Percentiles rank a stretch among this genome's conserved stretches.
phyloP scores from a whole-genome alignment of 2,113 vertebrate species.

The Pachyramphus minor region DNA sequence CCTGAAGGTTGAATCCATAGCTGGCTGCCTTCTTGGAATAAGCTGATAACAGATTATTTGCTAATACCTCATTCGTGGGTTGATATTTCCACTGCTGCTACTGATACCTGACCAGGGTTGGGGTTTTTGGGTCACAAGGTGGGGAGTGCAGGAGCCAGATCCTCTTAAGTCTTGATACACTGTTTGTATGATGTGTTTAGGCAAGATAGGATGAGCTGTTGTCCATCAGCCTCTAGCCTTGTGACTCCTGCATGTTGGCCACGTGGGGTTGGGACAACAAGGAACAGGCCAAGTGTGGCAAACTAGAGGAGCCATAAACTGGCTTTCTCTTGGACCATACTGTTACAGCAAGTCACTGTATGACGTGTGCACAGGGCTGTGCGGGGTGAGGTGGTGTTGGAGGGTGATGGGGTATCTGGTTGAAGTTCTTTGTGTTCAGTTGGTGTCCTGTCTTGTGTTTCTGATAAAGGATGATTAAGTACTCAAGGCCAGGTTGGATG shows the following conservation, averaged over 20 bases:
- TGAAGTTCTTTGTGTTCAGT: neutral
- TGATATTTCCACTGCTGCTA: neutral
- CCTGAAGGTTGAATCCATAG: neutral
- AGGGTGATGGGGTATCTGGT: neutral
- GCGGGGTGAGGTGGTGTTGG: neutral
- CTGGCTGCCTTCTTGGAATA: neutral
- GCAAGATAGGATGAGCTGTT: neutral
- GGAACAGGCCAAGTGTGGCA: rapidly evolving
- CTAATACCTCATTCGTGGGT: neutral
- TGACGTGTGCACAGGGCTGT: too few species aligned
- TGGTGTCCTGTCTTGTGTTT: neutral
- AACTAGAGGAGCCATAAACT: neutral
- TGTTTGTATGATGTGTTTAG: neutral
- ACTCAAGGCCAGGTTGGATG: neutral
- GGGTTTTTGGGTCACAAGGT: neutral
- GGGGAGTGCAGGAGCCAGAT: neutral
- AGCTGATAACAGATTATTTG: neutral
- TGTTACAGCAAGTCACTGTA: neutral
- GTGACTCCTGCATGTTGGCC: neutral
- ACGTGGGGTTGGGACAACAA: rapidly evolving
- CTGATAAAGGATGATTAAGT: neutral
- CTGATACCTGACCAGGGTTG: neutral
- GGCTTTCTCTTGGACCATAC: rapidly evolving
- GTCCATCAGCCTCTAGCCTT: neutral
- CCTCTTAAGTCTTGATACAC: neutral